A percentile compares a stretch with the other conserved stretches of the same genome.
These are phyloP conservation scores for Mugil cephalus DNA, from an alignment of 2,113 vertebrate species.

Conservation along the genomic window DNA sequence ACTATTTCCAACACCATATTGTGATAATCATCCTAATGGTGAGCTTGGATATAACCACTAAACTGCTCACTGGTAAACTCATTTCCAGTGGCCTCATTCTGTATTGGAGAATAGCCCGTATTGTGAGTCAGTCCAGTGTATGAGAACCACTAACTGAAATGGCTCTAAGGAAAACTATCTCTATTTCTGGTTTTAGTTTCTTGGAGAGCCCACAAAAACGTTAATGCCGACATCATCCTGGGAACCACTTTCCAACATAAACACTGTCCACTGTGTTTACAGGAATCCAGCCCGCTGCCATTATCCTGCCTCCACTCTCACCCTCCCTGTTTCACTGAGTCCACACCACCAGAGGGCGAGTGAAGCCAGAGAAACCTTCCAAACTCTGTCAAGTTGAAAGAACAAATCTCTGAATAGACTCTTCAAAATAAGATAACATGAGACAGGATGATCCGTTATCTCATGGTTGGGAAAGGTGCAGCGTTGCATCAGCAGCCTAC, in stretches of 20 bases:
- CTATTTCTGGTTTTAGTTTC: background rate
- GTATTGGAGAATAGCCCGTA: background rate
- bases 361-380: constrained; percentile 1
- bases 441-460: no score
- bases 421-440: constrained; percentile 51
- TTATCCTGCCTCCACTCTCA: background rate
- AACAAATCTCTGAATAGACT: background rate
- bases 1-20: no score
- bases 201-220: background rate
- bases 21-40: no score
- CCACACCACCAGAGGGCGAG: constrained; percentile 67
- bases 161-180: background rate
- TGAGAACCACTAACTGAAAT: background rate
- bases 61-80: no score
- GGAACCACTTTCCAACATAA: background rate
- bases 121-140: background rate
- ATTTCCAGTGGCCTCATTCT: background rate
- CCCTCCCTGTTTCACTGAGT: constrained; percentile 21
- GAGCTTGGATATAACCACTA: no score
- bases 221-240: background rate
- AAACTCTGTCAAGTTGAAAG: constrained; percentile 4
- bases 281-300: constrained; percentile 11
- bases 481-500: no score
- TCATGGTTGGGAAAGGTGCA: no score
- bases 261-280: constrained; percentile 11